These are phyloP conservation scores for Dryobotodes eremita DNA, from an alignment of 2,888 invertebrate species.

Conservation along the genomic window DNA sequence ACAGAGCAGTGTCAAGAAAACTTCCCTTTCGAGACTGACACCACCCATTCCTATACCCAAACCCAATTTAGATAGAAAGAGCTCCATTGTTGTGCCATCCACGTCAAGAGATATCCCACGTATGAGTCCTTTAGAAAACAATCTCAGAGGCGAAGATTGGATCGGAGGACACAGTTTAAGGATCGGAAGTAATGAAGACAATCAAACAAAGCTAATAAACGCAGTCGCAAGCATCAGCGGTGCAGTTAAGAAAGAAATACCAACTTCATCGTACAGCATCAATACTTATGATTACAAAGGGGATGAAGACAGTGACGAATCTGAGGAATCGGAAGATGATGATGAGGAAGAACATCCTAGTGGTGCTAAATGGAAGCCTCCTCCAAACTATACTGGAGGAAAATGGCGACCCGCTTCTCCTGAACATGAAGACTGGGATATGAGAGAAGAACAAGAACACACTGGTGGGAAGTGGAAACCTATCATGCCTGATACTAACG, in stretches of 20 bases:
- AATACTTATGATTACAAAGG: constrained; percentile 83
- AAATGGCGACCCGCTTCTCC: constrained; percentile 88
- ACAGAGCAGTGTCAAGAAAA: constrained; percentile 93
- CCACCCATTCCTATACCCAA: constrained; percentile 84
- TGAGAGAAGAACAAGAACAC: constrained; percentile 85
- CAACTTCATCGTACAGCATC: constrained; percentile 80
- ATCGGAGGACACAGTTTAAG: constrained; percentile 91
- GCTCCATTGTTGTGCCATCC: constrained; percentile 77
- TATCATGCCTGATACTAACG: constrained; percentile 78
- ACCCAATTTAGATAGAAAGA: constrained; percentile 78
- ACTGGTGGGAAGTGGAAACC: constrained; percentile 93
- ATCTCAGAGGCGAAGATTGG: constrained; percentile 91
- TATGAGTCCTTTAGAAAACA: constrained; percentile 85
- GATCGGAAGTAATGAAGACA: constrained; percentile 90
- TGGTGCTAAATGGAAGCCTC: constrained; percentile 95
- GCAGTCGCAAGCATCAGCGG: constrained; percentile 92
- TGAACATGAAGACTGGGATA: constrained; percentile 91
- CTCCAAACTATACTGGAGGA: constrained; percentile 86
- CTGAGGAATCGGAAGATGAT: constrained; percentile 91
- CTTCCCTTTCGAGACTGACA: constrained; percentile 88
- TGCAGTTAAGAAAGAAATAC: constrained; percentile 88
- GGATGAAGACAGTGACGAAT: constrained; percentile 89
- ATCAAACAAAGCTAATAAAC: constrained; percentile 92
- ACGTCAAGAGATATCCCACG: constrained; percentile 82
- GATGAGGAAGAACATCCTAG: constrained; percentile 90